Conservation (phyloP, 2,888 invertebrate genomes). For the Hirtodrosophila alboralis region DNA sequence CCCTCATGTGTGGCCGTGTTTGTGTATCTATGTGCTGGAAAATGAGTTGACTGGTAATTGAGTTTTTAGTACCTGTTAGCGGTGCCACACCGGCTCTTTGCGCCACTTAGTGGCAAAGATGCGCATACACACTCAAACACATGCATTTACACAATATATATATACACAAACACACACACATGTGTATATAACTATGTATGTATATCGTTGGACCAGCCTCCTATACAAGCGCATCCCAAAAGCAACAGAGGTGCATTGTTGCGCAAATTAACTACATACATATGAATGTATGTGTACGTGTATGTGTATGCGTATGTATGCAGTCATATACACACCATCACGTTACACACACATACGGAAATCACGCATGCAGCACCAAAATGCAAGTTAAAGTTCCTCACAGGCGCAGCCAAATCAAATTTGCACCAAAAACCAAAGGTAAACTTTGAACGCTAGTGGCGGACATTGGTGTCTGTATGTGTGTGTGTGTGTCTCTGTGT, state of each 20-base stretch:
- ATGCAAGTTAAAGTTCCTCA: conserved; percentile 63
- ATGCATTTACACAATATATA: conserved; percentile 6
- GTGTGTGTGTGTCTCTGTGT: background rate
- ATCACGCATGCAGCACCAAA: conserved; percentile 45
- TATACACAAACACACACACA: conserved; percentile 21
- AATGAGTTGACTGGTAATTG: conserved; percentile 66
- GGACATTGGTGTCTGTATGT: conserved; percentile 33
- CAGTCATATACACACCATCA: conserved; percentile 2
- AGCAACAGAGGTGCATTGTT: conserved; percentile 57
- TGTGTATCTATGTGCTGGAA: conserved; percentile 26
- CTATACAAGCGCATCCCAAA: conserved; percentile 18
- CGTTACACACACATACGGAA: conserved; percentile 5
- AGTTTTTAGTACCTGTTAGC: conserved; percentile 77
- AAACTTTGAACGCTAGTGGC: conserved; percentile 68
- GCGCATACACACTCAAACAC: conserved; percentile 32
- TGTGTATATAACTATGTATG: background rate
- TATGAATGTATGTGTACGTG: too few species aligned
- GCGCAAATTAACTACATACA: conserved; percentile 60
- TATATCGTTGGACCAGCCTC: conserved; percentile 38
- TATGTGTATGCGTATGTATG: too few species aligned
- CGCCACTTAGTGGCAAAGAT: conserved; percentile 60
- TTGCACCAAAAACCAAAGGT: conserved; percentile 76
- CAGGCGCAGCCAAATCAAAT: conserved; percentile 69
- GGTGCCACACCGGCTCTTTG: conserved; percentile 59
- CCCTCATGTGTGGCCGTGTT: conserved; percentile 4